phyloP scores from a whole-genome alignment of 2,113 vertebrate species.

The Podilymbus podiceps region DNA sequence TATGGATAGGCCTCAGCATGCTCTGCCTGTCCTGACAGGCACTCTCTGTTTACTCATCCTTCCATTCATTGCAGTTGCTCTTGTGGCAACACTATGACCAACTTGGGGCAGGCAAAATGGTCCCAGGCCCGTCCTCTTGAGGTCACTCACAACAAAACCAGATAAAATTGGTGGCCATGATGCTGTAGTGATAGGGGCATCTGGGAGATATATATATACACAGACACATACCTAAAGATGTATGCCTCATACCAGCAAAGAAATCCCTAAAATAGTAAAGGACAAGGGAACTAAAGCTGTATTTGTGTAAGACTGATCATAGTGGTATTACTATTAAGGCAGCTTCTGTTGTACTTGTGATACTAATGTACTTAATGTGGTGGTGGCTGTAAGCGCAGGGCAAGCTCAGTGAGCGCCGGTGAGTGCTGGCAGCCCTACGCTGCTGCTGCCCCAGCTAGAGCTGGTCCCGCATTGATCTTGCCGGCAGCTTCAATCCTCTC shows the following conservation, averaged over 20 bases:
- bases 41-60: not conserved
- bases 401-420: not conserved
- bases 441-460: not conserved
- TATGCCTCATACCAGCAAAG: not conserved
- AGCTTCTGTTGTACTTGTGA: not conserved
- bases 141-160: not conserved
- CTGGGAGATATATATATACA: not conserved
- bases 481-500: not conserved
- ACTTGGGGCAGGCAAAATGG: not conserved
- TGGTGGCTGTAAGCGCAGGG: not conserved
- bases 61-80: not conserved
- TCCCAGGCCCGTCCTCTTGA: not conserved
- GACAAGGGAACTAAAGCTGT: not conserved
- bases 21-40: not conserved
- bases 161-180: not conserved
- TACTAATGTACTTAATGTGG: not conserved
- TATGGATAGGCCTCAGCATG: not conserved
- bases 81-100: not conserved
- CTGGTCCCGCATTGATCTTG: not conserved
- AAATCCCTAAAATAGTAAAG: not conserved
- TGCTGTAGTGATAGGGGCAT: rapidly evolving
- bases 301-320: not conserved
- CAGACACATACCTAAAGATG: not conserved
- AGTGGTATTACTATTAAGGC: not conserved
- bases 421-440: not conserved